Percentiles rank a stretch among this genome's conserved stretches.
These are phyloP conservation scores for Trachelipus rathkii DNA, from an alignment of 1,140 invertebrate species.

Conservation along the genomic window DNA sequence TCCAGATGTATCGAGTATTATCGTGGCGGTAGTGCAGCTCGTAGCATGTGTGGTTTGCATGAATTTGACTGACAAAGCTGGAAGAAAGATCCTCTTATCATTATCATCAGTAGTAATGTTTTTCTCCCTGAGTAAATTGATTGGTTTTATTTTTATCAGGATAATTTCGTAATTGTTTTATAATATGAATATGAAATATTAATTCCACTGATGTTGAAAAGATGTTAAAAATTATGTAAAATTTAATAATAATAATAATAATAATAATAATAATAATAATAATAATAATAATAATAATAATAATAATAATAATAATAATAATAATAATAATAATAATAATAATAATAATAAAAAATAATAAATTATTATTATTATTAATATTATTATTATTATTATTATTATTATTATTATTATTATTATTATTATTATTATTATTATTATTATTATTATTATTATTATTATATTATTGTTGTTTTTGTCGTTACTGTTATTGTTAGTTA, in stretches of 20 bases:
- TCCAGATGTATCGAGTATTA: constrained; percentile 46
- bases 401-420: not conserved
- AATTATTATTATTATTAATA: not conserved
- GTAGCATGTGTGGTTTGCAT: constrained; percentile 51
- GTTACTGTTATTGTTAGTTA: not conserved
- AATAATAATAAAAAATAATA: too few species aligned
- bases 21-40: constrained; percentile 53
- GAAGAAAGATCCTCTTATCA: constrained; percentile 47
- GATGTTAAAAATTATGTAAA: too few species aligned
- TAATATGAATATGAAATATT: not conserved
- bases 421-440: not conserved
- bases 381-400: not conserved
- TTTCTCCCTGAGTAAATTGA: constrained; percentile 53
- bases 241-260: too few species aligned
- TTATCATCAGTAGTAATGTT: constrained; percentile 59
- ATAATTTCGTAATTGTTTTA: too few species aligned
- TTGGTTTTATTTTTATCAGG: not conserved
- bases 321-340: too few species aligned
- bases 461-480: too few species aligned
- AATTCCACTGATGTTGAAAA: too few species aligned
- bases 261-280: too few species aligned
- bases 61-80: constrained; percentile 48
- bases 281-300: too few species aligned
- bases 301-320: too few species aligned
- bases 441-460: constrained; percentile 19